Percentiles rank a stretch among this genome's conserved stretches.
Evolutionary conservation across 2,113 vertebrate genomes (phyloP).

Genomic region (Polypterus senegalus): DNA sequence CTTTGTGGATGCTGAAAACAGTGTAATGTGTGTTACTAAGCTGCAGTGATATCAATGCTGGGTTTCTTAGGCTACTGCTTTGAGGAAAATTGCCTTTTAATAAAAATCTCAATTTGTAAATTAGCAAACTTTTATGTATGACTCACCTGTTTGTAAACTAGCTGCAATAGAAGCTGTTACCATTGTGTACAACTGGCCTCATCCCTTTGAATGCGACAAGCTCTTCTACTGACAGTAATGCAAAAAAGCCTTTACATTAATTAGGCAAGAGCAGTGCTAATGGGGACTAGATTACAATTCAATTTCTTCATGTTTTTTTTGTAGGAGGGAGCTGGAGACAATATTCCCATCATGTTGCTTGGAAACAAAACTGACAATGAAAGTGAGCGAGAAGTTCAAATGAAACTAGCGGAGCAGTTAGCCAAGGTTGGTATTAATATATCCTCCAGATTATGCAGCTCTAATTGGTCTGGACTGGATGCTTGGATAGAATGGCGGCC

Average conservation of each 20-base stretch:
- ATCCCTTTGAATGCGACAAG: too few species aligned
- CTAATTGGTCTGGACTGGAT: too few species aligned
- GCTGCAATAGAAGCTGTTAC: neutral
- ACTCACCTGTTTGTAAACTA: neutral
- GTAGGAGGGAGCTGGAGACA: conserved; percentile 67
- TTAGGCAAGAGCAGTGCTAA: neutral
- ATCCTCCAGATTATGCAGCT: too few species aligned
- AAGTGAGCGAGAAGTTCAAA: conserved; percentile 60
- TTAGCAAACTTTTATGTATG: neutral
- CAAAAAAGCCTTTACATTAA: neutral
- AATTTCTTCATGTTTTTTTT: conserved; percentile 1
- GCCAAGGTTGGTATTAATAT: conserved; percentile 51
- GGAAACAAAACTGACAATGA: conserved; percentile 82
- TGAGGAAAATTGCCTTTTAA: too few species aligned
- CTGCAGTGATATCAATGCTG: too few species aligned
- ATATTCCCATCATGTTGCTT: conserved; percentile 64
- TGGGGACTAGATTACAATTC: neutral
- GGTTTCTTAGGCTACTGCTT: too few species aligned
- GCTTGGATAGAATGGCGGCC: too few species aligned
- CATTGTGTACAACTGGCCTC: too few species aligned
- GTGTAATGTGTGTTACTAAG: too few species aligned
- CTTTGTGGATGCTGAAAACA: too few species aligned
- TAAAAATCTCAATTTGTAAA: too few species aligned
- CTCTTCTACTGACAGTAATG: too few species aligned
- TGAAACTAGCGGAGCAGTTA: conserved; percentile 59